Conservation (phyloP, 92 coral and sea anemone species). For the Actinernus sp. region DNA sequence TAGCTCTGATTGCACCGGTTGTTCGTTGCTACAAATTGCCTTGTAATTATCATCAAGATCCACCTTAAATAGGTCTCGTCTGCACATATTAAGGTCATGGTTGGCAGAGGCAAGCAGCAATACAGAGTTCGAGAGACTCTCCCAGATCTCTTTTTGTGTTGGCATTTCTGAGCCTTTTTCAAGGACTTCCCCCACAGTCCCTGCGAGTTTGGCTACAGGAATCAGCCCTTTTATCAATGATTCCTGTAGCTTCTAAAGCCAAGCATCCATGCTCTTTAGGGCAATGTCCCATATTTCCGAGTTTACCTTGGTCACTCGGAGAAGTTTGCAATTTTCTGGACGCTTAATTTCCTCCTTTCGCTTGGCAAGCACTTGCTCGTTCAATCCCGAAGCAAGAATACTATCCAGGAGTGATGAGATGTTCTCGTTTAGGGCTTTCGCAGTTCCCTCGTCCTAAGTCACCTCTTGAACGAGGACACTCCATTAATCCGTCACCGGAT, state of each 20-base stretch:
- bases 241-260: conserved; percentile 37
- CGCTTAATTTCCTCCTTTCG: conserved; percentile 35
- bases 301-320: conserved; percentile 47
- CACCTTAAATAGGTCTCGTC: conserved; percentile 50
- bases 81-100: conserved; percentile 33
- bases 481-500: too few relatives aligned
- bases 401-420: conserved; percentile 39
- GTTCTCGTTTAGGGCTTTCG: too few relatives aligned
- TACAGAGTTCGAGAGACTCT: conserved; percentile 35
- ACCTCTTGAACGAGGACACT: too few relatives aligned
- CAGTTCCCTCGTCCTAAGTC: too few relatives aligned
- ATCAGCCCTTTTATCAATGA: conserved; percentile 32
- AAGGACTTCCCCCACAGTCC: conserved; percentile 40
- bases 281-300: conserved; percentile 68
- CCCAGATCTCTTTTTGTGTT: conserved; percentile 36
- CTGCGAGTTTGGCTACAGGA: conserved; percentile 40
- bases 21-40: conserved; percentile 6
- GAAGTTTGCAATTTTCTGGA: conserved; percentile 49
- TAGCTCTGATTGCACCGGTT: conserved; percentile 32
- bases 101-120: conserved; percentile 39
- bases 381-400: conserved; percentile 53
- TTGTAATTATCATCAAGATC: conserved; percentile 49
- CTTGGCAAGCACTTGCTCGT: conserved; percentile 21
- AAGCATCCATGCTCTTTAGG: conserved; percentile 47
- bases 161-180: conserved; percentile 22